These are phyloP conservation scores for Caenorhabditis wallacei DNA, from an alignment of 2,888 invertebrate species.

Conservation along the genomic window DNA sequence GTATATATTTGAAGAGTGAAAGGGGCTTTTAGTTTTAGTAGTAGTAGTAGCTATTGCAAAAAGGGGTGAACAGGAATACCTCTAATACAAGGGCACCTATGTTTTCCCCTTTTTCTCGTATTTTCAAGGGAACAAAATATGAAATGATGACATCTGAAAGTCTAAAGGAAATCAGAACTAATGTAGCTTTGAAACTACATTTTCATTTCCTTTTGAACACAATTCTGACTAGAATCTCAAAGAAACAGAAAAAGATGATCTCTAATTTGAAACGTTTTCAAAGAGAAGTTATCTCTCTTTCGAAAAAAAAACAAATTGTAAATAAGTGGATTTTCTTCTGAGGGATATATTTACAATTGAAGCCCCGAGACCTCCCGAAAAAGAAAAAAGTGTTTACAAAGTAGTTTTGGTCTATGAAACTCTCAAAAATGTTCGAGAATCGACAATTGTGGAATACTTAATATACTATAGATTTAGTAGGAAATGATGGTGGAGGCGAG, in stretches of 20 bases:
- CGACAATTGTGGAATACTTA: conserved; percentile 10
- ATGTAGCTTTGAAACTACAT: conserved; percentile 1
- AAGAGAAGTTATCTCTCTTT: conserved; percentile 1
- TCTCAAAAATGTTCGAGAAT: conserved; percentile 10
- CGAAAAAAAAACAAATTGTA: conserved; percentile 18
- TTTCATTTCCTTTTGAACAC: background rate
- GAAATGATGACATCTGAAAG: conserved; percentile 7
- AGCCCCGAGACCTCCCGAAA: conserved; percentile 12
- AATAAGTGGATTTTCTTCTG: conserved; percentile 9
- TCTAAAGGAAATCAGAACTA: conserved; percentile 17
- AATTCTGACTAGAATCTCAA: background rate
- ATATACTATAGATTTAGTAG: conserved; percentile 2
- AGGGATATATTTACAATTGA: conserved; percentile 32
- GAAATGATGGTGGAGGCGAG: background rate
- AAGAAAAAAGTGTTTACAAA: conserved; percentile 25
- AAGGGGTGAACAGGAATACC: background rate
- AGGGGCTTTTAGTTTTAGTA: conserved; percentile 17
- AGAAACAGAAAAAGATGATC: background rate
- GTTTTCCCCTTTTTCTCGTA: too few relatives aligned
- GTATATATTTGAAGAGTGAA: background rate
- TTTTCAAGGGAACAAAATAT: too few relatives aligned
- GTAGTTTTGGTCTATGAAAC: conserved; percentile 31
- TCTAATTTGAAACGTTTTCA: conserved; percentile 7
- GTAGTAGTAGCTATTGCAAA: too few relatives aligned
- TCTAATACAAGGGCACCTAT: too few relatives aligned